phyloP scores from a whole-genome alignment of 1,140 invertebrate species.

The Apis cerana region DNA sequence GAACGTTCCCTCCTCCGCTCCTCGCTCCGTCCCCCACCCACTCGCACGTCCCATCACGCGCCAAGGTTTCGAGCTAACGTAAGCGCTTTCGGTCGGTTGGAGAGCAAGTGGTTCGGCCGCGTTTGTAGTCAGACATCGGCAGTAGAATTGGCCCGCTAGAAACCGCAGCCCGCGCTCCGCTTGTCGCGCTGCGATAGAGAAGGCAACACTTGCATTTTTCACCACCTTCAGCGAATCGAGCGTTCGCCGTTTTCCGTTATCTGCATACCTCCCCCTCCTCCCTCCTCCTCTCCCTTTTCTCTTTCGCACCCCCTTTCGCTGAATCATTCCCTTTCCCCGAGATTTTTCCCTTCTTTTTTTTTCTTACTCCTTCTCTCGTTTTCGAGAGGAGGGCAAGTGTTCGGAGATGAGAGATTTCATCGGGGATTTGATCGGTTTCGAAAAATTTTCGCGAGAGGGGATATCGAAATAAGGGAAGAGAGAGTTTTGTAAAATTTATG shows the following conservation, averaged over 20 bases:
- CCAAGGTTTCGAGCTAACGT: slow-evolving; percentile 56
- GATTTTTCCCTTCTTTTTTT: background rate
- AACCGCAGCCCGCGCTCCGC: slow-evolving; percentile 48
- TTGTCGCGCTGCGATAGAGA: slow-evolving; percentile 50
- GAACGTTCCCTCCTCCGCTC: slow-evolving; percentile 42
- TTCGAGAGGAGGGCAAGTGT: no score
- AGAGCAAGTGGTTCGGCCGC: slow-evolving; percentile 64
- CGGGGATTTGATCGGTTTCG: no score
- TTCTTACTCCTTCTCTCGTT: no score
- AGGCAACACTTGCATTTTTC: slow-evolving; percentile 61
- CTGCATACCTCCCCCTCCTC: background rate
- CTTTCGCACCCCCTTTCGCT: no score
- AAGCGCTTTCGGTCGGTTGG: slow-evolving; percentile 64
- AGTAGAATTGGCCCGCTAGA: slow-evolving; percentile 44
- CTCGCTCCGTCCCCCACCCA: background rate
- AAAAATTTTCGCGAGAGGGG: no score
- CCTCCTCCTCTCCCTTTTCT: background rate
- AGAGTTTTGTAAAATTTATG: no score
- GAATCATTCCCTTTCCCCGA: slow-evolving; percentile 15
- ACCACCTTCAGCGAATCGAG: slow-evolving; percentile 56
- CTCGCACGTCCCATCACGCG: no score
- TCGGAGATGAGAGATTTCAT: no score
- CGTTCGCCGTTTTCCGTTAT: slow-evolving; percentile 36
- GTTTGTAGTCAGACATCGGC: slow-evolving; percentile 60
- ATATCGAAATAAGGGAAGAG: no score